Conservation (phyloP, 2,797 vertebrate genomes). For the Pseudocheirus occidentalis region DNA sequence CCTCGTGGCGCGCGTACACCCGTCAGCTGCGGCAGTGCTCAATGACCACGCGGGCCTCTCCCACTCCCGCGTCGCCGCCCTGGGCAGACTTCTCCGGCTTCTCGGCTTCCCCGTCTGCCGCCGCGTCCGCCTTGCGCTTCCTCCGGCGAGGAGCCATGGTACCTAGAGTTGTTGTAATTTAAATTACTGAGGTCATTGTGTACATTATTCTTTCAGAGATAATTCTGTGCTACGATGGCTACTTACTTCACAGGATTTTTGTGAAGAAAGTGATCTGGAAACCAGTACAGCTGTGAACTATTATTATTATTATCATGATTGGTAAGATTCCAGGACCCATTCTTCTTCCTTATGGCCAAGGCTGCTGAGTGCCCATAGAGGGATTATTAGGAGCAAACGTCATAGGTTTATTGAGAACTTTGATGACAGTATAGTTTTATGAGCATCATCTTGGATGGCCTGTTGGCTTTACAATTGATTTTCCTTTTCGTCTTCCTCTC, state of each 20-base stretch:
- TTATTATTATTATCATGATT: background rate
- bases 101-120: background rate
- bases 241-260: background rate
- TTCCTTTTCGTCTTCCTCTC: background rate
- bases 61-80: background rate
- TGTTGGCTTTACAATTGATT: background rate
- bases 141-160: slow-evolving; percentile 80
- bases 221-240: background rate
- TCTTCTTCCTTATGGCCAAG: background rate
- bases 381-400: background rate
- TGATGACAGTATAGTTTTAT: background rate
- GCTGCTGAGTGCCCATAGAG: background rate
- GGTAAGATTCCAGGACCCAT: background rate
- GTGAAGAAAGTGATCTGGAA: background rate
- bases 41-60: slow-evolving; percentile 74
- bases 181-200: background rate
- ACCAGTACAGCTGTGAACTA: background rate
- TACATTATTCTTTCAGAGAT: background rate
- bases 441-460: background rate
- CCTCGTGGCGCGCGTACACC: slow-evolving; percentile 92
- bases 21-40: slow-evolving; percentile 97
- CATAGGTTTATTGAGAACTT: background rate
- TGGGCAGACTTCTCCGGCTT: slow-evolving; percentile 58
- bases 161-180: background rate
- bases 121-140: slow-evolving; percentile 78